Conservation (phyloP, 2,888 invertebrate species). For the Idaea dimidiata region DNA sequence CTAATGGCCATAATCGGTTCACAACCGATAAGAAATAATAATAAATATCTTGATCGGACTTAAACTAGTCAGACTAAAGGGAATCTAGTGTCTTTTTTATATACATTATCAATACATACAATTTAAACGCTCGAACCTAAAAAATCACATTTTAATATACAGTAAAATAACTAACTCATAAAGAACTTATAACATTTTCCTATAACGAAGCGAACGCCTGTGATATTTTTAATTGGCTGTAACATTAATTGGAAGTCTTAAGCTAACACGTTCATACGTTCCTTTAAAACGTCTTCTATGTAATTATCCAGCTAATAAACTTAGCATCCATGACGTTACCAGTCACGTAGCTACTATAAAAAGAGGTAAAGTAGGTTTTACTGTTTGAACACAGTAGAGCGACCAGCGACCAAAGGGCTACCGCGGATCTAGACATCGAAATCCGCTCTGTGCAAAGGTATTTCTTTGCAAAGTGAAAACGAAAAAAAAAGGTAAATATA, state of each 20-base stretch:
- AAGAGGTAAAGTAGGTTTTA: conserved; percentile 21
- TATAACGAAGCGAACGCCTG: not conserved
- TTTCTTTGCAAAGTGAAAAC: too few relatives aligned
- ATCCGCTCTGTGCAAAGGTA: too few relatives aligned
- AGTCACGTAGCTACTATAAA: conserved; percentile 30
- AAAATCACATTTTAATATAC: not conserved
- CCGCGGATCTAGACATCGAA: too few relatives aligned
- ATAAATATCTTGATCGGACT: too few relatives aligned
- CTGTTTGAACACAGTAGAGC: not conserved
- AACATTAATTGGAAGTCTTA: conserved; percentile 1
- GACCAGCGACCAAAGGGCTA: not conserved
- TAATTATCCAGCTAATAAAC: conserved; percentile 31
- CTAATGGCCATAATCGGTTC: too few relatives aligned
- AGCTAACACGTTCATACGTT: conserved; percentile 20
- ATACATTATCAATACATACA: too few relatives aligned
- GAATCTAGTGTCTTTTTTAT: too few relatives aligned
- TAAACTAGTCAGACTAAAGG: too few relatives aligned
- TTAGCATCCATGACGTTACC: conserved; percentile 20
- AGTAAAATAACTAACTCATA: not conserved
- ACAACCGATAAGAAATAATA: too few relatives aligned
- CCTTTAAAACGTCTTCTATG: conserved; percentile 22
- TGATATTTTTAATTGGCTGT: not conserved
- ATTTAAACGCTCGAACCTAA: not conserved
- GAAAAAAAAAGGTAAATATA: too few relatives aligned
- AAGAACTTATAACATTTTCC: not conserved